These are phyloP conservation scores for Drosophila histrio DNA, from an alignment of 2,888 invertebrate genomes.

Conservation along the genomic window DNA sequence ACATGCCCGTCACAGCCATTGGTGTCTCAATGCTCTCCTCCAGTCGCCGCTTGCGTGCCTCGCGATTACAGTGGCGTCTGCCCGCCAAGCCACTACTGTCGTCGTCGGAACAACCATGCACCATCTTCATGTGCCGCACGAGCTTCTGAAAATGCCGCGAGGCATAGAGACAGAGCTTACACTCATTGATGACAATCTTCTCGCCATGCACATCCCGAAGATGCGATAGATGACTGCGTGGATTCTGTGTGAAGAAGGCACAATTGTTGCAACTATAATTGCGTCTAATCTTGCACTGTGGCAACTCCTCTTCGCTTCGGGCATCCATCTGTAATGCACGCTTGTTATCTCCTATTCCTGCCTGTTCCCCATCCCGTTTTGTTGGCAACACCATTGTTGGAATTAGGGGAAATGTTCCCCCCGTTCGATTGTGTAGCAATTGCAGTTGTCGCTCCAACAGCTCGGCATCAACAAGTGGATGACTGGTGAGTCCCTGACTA, in stretches of 20 bases:
- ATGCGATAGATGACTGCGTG: constrained; percentile 92
- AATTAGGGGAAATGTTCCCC: background rate
- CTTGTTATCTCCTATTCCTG: background rate
- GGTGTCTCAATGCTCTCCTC: constrained; percentile 70
- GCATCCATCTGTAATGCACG: background rate
- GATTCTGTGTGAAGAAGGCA: constrained; percentile 92
- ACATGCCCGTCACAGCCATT: background rate
- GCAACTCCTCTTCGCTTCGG: constrained; percentile 85
- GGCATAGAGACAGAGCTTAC: constrained; percentile 94
- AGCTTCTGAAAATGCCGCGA: constrained; percentile 95
- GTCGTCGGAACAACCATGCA: constrained; percentile 85
- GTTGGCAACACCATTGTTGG: constrained; percentile 30
- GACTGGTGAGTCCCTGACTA: background rate
- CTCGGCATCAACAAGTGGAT: constrained; percentile 25
- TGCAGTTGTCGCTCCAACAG: constrained; percentile 32
- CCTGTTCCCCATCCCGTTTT: background rate
- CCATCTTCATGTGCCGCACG: constrained; percentile 92
- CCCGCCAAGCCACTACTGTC: constrained; percentile 79
- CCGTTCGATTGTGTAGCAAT: constrained; percentile 6
- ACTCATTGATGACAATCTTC: constrained; percentile 92
- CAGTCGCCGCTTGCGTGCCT: constrained; percentile 81
- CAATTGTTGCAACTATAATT: constrained; percentile 93
- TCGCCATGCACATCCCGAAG: constrained; percentile 92
- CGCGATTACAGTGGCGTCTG: constrained; percentile 80
- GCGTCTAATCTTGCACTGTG: constrained; percentile 92